Evolutionary conservation across 1,140 invertebrate species (phyloP).

Genomic region (Ostrea edulis): DNA sequence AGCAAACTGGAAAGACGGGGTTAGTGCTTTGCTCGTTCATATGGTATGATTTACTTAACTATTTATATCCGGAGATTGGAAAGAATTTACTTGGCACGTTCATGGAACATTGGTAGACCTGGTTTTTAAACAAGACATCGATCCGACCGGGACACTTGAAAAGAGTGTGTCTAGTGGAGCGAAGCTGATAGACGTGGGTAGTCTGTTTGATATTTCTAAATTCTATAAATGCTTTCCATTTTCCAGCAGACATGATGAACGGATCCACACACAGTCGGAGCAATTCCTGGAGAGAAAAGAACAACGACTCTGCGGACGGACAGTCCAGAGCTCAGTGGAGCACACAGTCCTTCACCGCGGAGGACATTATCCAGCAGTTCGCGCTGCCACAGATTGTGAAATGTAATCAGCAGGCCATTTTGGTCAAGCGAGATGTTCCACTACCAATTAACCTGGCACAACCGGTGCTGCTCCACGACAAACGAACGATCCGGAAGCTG

Average conservation of each 20-base stretch:
- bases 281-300: constrained; percentile 35
- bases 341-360: constrained; percentile 54
- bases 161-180: not conserved
- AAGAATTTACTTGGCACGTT: constrained; percentile 27
- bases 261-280: constrained; percentile 29
- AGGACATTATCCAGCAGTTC: constrained; percentile 57
- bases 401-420: constrained; percentile 55
- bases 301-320: not conserved
- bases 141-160: constrained; percentile 16
- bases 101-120: not conserved
- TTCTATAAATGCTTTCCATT: not conserved
- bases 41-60: not conserved
- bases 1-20: constrained; percentile 33
- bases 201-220: constrained; percentile 6
- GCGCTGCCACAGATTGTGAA: constrained; percentile 61
- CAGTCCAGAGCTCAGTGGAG: constrained; percentile 57
- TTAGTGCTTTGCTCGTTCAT: not conserved
- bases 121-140: constrained; percentile 32
- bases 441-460: constrained; percentile 63
- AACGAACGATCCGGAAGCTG: constrained; percentile 57
- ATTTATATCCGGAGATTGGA: constrained; percentile 19
- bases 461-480: constrained; percentile 60
- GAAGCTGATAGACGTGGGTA: constrained; percentile 26
- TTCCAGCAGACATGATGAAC: constrained; percentile 18
- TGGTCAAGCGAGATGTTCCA: constrained; percentile 50